Evolutionary conservation across 2,888 invertebrate species (phyloP).

Genomic region (Aradus depressus): DNA sequence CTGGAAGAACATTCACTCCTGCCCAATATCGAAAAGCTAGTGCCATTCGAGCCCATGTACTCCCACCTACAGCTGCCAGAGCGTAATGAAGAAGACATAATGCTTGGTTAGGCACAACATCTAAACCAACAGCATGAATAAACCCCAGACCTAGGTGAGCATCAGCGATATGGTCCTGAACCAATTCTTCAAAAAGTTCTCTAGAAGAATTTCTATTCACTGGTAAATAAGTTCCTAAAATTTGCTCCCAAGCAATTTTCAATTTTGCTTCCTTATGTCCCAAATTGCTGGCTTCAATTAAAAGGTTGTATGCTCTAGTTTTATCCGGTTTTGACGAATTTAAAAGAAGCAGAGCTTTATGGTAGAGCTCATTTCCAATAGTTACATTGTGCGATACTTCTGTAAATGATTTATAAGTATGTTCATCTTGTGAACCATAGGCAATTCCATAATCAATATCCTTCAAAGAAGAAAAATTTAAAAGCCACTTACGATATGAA

Average conservation of each 20-base stretch:
- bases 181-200: conserved; percentile 62
- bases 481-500: too few relatives aligned
- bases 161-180: conserved; percentile 65
- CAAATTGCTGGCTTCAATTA: conserved; percentile 66
- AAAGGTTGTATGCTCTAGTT: conserved; percentile 58
- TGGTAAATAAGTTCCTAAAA: conserved; percentile 69
- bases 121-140: conserved; percentile 74
- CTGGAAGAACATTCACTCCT: conserved; percentile 75
- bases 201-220: conserved; percentile 67
- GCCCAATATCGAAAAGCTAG: conserved; percentile 88
- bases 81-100: conserved; percentile 83
- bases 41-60: conserved; percentile 90
- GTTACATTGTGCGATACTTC: too few relatives aligned
- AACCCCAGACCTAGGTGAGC: conserved; percentile 84
- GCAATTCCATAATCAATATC: too few relatives aligned
- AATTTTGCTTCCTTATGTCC: conserved; percentile 75
- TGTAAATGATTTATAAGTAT: too few relatives aligned
- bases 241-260: conserved; percentile 74
- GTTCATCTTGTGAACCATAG: too few relatives aligned
- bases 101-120: conserved; percentile 73
- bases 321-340: conserved; percentile 61
- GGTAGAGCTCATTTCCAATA: conserved; percentile 49
- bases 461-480: too few relatives aligned
- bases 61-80: conserved; percentile 79
- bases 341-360: conserved; percentile 55